Evolutionary conservation across 2,797 vertebrate genomes (phyloP), one percentile per base, ranked within the genome.

Genomic region (Balearica regulorum): DNA sequence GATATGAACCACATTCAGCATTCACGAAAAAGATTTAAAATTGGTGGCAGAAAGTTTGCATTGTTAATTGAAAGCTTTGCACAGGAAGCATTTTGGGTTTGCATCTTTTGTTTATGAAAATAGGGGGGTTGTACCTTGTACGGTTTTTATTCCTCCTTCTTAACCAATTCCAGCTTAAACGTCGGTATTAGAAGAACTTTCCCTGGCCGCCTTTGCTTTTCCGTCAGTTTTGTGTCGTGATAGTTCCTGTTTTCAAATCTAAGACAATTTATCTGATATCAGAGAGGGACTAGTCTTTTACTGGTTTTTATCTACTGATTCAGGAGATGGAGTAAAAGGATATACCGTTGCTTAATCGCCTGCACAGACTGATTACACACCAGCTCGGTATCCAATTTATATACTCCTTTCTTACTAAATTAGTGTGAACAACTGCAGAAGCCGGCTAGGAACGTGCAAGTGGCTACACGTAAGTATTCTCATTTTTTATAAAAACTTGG

Each of bases 381-480:
- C n/a, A 41, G 58, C 73, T 51, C 0, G 0, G 53, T 22, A 22
- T 64, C 72, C 78, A 65, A 80, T 93, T 90, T 73, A 86, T 81
- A 17, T 13, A 29, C 53, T 85, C 21, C 57, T 84, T 92, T 82
- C 75, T 64, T 53, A 46, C 41, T 73, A 72, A 70, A 85, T 92
- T 80, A 82, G 20, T 41, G 60, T 76, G 92, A 93, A 79, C 60
- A 73, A 73, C 83, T 80, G 78, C 87, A 95, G 91, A 72, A 92
- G 41, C 41, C 93, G 78, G 68, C 35, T 58, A 20, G 26, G 75
- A 82, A 68, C 10, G 78, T 91, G 60, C 60, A 55, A 60, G 66
- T 9, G 53, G 51, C 64, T 90, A 10, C 16, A 9, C 20, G 53
- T 44, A 33, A 60, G 20, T 18, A 19, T 69, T 66, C 53, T 61